These are phyloP conservation scores for Hyphantria cunea DNA, from an alignment of 1,140 invertebrate species.

Conservation along the genomic window DNA sequence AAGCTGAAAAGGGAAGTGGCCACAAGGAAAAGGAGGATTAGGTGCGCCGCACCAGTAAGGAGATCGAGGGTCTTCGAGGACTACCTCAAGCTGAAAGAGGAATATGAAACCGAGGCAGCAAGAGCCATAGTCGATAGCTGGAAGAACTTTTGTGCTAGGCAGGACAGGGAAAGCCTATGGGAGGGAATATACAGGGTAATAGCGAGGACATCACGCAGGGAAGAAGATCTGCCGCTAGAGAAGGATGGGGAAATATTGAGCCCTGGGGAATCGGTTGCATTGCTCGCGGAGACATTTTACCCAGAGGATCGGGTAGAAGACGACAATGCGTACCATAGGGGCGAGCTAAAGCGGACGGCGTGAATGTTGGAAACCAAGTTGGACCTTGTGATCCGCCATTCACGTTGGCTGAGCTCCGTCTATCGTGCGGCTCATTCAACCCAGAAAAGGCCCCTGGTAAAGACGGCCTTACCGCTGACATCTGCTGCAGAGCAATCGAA, in stretches of 20 bases:
- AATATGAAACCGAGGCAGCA: no score
- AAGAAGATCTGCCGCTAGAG: no score
- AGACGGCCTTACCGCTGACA: neutral
- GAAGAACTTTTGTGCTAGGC: no score
- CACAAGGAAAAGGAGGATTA: neutral
- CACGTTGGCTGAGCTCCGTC: neutral
- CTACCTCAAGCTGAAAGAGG: neutral
- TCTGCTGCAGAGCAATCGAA: neutral
- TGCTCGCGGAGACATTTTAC: neutral
- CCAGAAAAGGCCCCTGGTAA: constrained; percentile 2
- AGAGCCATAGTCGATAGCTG: no score
- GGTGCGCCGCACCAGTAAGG: neutral
- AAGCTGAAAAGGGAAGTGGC: neutral
- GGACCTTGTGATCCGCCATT: neutral
- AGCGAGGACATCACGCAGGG: neutral
- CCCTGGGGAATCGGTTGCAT: neutral
- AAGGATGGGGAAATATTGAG: neutral
- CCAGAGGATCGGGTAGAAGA: neutral
- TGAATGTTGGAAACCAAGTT: no score
- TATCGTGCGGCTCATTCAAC: neutral
- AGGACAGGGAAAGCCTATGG: neutral
- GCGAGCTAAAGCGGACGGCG: neutral
- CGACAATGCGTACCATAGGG: neutral
- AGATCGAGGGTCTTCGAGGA: neutral
- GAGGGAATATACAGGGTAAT: neutral